Conservation (phyloP, 2,797 vertebrate genomes). For the Halcyon smyrnensis region DNA sequence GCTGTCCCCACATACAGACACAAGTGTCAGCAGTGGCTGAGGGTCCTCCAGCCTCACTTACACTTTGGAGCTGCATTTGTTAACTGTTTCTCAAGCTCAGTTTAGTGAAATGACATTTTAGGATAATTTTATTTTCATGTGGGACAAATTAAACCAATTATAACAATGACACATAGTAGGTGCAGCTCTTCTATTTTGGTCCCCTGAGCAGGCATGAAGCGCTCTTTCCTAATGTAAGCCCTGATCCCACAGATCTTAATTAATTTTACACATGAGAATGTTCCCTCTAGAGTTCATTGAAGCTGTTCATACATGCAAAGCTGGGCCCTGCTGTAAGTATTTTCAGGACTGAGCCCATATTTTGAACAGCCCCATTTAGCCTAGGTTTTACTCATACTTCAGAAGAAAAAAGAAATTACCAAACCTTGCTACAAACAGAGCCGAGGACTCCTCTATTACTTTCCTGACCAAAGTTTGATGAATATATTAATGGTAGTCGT, state of each 20-base stretch:
- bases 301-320: background rate
- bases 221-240: conserved; percentile 1
- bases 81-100: conserved; percentile 21
- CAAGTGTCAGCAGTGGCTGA: background rate
- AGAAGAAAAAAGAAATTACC: background rate
- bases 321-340: background rate
- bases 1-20: rapidly evolving
- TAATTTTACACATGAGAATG: background rate
- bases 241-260: background rate
- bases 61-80: background rate
- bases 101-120: conserved; percentile 13
- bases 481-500: background rate
- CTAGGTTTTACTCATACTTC: background rate
- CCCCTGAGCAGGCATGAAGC: background rate
- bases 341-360: background rate
- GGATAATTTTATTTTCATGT: conserved; percentile 8
- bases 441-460: background rate
- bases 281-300: background rate
- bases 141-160: conserved; percentile 20
- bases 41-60: background rate
- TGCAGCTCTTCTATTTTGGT: conserved; percentile 18
- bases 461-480: background rate
- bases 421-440: background rate
- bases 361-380: background rate
- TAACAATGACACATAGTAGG: conserved; percentile 8